Evolutionary conservation across 37 sponge, comb jelly and placozoan genomes (phyloP), one percentile per base, ranked within the genome.

Genomic region (Crambe crambe): DNA sequence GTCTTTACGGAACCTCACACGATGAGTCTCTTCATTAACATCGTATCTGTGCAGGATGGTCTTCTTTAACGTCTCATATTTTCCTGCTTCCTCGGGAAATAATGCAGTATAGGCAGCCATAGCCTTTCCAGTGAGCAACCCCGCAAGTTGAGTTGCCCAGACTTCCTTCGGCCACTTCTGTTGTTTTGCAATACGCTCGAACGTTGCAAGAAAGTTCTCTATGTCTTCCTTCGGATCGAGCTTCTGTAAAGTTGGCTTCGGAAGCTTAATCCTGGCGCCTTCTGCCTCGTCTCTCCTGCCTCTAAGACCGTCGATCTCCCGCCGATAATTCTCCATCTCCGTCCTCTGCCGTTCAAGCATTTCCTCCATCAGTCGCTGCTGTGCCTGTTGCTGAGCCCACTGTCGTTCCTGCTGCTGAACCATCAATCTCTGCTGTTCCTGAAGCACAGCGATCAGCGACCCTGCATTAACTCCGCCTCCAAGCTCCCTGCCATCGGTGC

Each of bases 91-190:
- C 37, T 10, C 62, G 0, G 25, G 36, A 17, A 26, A 32, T 63
- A 85, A 35, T 8, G 66, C 61, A 10, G 77, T 58, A 42, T 77
- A 77, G 4, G 85, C 85, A 29, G 37, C 47, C 64, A 54, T 40
- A 4, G 78, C 85, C 27, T 70, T 77, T 6, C 85, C 85, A 42
- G 73, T 42, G 64, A 81, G 36, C 20, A 70, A 30, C 41, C 68
- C 70, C 1, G 85, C 85, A 1, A 85, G 39, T 40, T 67, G 72
- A 21, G 51, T 67, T 1, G 85, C 72, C 85, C 85, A 85, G 22
- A 76, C 26, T n/a, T 76, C 78, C 42, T 74, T 63, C n/a, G 65
- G 65, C 65, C 65, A 63, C 27, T 23, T 29, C n/a, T 63, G 65
- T 29, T 63, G 65, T 25, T 8, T 23, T 26, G 65, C 65, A 23